Evolutionary conservation across 2,888 invertebrate species (phyloP).

Genomic region (Andrena bucephala): DNA sequence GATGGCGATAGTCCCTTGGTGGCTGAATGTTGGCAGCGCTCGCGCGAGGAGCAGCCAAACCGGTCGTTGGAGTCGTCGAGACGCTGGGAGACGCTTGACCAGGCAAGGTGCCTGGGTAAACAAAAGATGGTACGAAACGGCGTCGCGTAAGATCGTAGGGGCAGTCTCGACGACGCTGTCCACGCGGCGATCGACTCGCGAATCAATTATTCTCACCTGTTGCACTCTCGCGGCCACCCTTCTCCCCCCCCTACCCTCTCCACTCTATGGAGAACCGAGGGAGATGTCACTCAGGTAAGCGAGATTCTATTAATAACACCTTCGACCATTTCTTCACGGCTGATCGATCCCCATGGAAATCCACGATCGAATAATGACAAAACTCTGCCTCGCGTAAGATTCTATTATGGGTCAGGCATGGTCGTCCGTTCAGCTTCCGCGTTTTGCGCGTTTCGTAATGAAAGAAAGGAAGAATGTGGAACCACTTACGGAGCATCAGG

Average conservation of each 20-base stretch:
- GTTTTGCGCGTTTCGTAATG: not conserved
- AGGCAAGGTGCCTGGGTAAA: constrained; percentile 34
- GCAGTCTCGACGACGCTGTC: constrained; percentile 1
- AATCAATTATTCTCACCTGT: constrained; percentile 38
- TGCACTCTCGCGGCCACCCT: not conserved
- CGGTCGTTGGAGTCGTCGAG: constrained; percentile 48
- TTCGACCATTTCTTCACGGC: too few relatives aligned
- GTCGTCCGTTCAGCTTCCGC: not conserved
- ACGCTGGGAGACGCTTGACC: constrained; percentile 39
- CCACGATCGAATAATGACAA: too few relatives aligned
- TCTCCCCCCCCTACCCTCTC: not conserved
- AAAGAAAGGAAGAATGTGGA: not conserved
- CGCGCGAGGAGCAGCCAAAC: constrained; percentile 38
- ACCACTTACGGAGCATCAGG: not conserved
- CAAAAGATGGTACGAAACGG: constrained; percentile 50
- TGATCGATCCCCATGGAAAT: not conserved
- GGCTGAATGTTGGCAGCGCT: constrained; percentile 55
- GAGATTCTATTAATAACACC: not conserved
- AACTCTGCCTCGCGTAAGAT: too few relatives aligned
- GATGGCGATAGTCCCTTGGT: constrained; percentile 44
- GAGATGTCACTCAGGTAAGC: constrained; percentile 49
- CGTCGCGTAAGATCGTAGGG: constrained; percentile 16
- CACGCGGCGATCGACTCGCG: constrained; percentile 11
- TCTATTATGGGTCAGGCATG: too few relatives aligned
- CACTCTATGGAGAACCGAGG: not conserved